Conservation (phyloP, 2,113 vertebrate species). For the Ciconia maguari region DNA sequence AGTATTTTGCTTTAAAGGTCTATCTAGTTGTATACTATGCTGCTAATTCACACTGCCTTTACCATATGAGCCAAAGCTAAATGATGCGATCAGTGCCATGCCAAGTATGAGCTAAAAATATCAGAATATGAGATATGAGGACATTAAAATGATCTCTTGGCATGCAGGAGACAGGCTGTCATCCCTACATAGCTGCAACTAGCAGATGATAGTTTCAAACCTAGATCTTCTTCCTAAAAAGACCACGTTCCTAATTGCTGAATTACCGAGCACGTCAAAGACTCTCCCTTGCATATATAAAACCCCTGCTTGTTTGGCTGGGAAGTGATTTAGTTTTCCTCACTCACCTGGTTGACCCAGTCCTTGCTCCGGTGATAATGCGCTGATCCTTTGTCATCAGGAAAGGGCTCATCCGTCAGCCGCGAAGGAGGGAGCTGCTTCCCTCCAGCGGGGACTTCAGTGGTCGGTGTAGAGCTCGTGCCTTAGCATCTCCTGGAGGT, state of each 20-base stretch:
- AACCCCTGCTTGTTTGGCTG: background rate
- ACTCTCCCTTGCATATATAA: background rate
- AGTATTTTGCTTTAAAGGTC: background rate
- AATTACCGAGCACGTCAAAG: background rate
- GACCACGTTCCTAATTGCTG: background rate
- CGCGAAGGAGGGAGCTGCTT: background rate
- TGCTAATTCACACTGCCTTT: background rate
- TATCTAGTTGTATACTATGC: background rate
- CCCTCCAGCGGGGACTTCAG: background rate
- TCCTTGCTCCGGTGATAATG: background rate
- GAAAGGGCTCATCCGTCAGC: fast-evolving
- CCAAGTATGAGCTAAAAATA: background rate
- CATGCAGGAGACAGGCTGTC: background rate
- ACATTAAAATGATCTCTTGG: background rate
- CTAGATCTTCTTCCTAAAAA: background rate
- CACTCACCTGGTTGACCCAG: background rate
- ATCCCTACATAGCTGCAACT: background rate
- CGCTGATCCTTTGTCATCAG: background rate
- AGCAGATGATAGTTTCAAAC: background rate
- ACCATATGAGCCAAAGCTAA: background rate
- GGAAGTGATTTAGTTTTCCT: background rate
- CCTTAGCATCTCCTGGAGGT: background rate
- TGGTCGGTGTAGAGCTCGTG: fast-evolving
- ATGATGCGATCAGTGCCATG: background rate
- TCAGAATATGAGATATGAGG: background rate